These are phyloP conservation scores for Ectemnius continuus DNA, from an alignment of 2,888 invertebrate genomes.

Conservation along the genomic window DNA sequence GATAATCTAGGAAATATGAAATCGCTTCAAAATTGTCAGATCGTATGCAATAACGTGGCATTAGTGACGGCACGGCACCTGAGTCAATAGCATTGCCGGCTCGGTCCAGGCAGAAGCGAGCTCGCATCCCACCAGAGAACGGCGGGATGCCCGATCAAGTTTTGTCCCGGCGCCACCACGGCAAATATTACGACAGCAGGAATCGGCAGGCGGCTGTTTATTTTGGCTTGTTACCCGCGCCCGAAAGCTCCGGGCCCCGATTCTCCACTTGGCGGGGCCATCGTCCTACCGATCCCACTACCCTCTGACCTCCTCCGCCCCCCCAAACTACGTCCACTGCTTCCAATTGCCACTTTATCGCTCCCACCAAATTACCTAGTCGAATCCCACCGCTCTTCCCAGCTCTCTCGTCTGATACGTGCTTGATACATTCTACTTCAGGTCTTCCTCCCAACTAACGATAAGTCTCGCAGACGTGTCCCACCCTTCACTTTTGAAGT, in stretches of 20 bases:
- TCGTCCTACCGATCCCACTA: conserved; percentile 15
- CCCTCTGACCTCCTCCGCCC: background rate
- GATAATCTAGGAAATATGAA: conserved; percentile 69
- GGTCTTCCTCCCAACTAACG: no score
- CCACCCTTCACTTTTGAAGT: no score
- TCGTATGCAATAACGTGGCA: conserved; percentile 70
- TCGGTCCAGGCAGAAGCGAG: background rate
- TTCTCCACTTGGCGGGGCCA: conserved; percentile 14
- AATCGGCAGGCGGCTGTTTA: conserved; percentile 68
- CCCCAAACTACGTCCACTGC: no score
- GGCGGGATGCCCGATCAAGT: conserved; percentile 44
- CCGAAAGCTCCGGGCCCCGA: conserved; percentile 14
- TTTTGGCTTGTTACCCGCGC: conserved; percentile 64
- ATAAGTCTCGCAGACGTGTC: no score
- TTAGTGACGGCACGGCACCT: conserved; percentile 54
- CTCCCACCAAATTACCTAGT: no score
- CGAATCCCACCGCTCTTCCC: no score
- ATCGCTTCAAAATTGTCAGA: conserved; percentile 69
- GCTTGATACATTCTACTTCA: no score
- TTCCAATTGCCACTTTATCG: no score
- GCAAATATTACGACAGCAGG: conserved; percentile 66
- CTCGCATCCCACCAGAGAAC: background rate
- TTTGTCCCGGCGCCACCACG: conserved; percentile 52
- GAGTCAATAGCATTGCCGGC: conserved; percentile 49
- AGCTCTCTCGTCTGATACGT: no score